phyloP scores from a whole-genome alignment of 2,888 invertebrate genomes.

The Sarcophaga rosellei region DNA sequence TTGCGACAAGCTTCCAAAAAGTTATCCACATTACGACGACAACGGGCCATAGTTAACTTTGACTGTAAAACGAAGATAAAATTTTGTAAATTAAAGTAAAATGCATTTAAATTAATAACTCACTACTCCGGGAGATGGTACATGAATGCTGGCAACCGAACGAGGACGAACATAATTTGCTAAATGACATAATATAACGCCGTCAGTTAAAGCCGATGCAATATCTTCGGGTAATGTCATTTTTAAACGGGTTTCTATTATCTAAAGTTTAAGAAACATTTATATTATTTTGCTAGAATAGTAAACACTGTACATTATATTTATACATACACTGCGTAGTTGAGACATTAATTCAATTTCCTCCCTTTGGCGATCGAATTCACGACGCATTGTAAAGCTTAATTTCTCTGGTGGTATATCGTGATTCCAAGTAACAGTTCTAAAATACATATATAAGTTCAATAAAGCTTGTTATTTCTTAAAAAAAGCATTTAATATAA shows the following conservation, averaged over 20 bases:
- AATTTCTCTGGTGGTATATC: conserved; percentile 88
- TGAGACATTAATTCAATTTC: conserved; percentile 93
- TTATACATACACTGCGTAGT: conserved; percentile 87
- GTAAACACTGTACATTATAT: neutral
- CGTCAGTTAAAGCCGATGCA: conserved; percentile 92
- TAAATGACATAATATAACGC: conserved; percentile 96
- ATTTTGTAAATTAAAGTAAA: conserved; percentile 1
- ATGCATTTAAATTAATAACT: conserved; percentile 77
- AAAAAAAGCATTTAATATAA: conserved; percentile 1
- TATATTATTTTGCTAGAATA: neutral
- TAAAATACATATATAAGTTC: conserved; percentile 53
- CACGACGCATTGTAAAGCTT: conserved; percentile 95
- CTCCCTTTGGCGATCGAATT: conserved; percentile 94
- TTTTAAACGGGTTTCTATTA: conserved; percentile 94
- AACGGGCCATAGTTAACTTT: conserved; percentile 96
- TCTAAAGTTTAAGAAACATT: conserved; percentile 82
- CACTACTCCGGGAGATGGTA: conserved; percentile 95
- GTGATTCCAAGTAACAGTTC: conserved; percentile 87
- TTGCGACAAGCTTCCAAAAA: conserved; percentile 96
- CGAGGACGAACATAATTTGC: conserved; percentile 96
- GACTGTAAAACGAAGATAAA: conserved; percentile 88
- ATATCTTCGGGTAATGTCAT: conserved; percentile 94
- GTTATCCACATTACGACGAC: conserved; percentile 96
- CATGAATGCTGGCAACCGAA: conserved; percentile 96
- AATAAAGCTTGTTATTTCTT: neutral